Evolutionary conservation across 2,888 invertebrate genomes (phyloP), one percentile per base, ranked within the genome.

Genomic region (Pelosia muscerda): DNA sequence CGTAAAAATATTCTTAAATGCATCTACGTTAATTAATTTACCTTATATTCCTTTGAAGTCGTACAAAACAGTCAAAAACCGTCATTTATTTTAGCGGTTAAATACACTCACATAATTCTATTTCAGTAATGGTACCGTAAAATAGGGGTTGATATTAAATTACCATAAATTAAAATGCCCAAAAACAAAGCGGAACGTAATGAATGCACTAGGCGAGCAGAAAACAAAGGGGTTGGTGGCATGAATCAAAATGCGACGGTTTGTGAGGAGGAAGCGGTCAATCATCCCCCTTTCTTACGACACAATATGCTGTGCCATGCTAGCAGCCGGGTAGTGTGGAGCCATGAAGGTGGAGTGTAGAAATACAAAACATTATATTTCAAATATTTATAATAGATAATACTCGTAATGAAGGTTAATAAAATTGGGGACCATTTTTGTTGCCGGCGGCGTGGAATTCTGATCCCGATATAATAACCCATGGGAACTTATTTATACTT

Each of bases 251-350:
- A 87, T 77, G 86, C 85, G 88, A 87, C 88, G 87, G 89, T 88
- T 89, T 82, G 85, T 85, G 86, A 87, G 83, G 86, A 93, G 93
- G 93, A 93, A 93, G 83, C 92, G 90, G 92, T 94, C 92, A 90
- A 93, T 94, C 93, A 94, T 91, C 87, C 89, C 89, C 89, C 90
- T 90, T 90, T 88, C 85, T 85, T 86, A 84, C 74, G 80, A 84
- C 77, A 85, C 84, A 84, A 84, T 84, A 84, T 86, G 86, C 83
- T 81, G 42, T 62, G 65, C 49, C 49, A 54, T 77, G 81, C 77
- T 78, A 73, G 78, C 74, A 72, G 79, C 72, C 76, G 71, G 77
- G 75, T 70, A 61, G 1, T 19, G 73, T 34, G 19, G 73, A 76
- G 87, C 76, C 73, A 76, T 42, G 59, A 74, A 74, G 65, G 8